phyloP scores from a whole-genome alignment of 2,113 vertebrate species.

The Penelope pileata region DNA sequence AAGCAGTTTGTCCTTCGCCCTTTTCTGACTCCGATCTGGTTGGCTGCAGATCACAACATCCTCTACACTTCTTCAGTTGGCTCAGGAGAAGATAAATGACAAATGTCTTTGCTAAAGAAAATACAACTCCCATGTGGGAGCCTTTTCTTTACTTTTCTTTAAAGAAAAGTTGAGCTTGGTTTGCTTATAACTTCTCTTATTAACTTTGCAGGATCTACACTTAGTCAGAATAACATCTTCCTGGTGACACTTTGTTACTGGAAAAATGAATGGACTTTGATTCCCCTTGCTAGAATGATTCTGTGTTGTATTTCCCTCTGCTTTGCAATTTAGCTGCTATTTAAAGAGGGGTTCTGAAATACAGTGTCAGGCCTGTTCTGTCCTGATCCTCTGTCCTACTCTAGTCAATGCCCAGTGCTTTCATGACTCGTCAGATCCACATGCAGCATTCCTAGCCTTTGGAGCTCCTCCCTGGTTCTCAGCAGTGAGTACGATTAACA shows the following conservation, averaged over 20 bases:
- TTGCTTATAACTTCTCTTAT: background rate
- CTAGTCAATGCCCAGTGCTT: background rate
- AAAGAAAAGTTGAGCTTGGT: background rate
- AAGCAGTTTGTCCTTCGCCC: background rate
- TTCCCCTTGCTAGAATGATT: background rate
- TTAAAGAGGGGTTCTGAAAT: background rate
- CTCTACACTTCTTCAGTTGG: background rate
- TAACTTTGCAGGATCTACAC: background rate
- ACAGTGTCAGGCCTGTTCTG: background rate
- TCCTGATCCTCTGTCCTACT: background rate
- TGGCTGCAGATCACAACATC: background rate
- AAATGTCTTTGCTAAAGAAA: background rate
- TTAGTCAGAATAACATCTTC: background rate
- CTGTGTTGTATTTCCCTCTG: background rate
- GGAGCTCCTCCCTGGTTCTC: background rate
- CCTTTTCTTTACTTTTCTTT: background rate
- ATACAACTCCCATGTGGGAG: background rate
- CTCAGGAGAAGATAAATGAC: background rate
- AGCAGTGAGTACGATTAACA: accelerated
- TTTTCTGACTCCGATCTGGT: background rate
- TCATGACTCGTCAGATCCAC: background rate
- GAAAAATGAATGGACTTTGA: background rate
- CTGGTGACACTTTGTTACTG: background rate
- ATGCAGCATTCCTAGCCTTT: background rate
- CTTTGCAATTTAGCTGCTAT: background rate